Evolutionary conservation across 1,140 invertebrate species (phyloP).

Genomic region (Solenopsis fugax): DNA sequence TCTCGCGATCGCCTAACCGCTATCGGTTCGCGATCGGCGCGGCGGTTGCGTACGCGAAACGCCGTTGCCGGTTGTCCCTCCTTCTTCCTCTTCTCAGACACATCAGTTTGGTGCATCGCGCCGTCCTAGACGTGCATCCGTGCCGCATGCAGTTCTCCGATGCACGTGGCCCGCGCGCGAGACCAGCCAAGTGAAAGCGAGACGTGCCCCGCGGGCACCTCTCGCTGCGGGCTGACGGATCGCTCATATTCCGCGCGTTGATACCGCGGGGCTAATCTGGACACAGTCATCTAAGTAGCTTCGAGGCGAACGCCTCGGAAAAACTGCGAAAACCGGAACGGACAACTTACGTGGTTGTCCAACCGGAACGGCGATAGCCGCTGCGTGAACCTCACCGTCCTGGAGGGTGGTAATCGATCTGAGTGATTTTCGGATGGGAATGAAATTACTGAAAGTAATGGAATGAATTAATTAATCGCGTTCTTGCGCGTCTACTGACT

Average conservation of each 20-base stretch:
- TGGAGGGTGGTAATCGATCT: constrained; percentile 13
- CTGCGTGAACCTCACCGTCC: not conserved
- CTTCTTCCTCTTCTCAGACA: not conserved
- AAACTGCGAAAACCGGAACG: constrained; percentile 41
- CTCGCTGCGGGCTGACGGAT: constrained; percentile 18
- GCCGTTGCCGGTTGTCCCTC: not conserved
- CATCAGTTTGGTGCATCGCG: not conserved
- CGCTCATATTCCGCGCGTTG: constrained; percentile 3
- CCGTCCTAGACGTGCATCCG: not conserved
- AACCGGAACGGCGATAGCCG: constrained; percentile 3
- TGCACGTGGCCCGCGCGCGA: constrained; percentile 35
- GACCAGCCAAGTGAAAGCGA: constrained; percentile 46
- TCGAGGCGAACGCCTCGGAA: not conserved
- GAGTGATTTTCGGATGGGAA: not conserved
- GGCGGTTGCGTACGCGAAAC: not conserved
- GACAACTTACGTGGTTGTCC: constrained; percentile 18
- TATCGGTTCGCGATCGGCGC: not conserved
- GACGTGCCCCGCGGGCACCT: constrained; percentile 7
- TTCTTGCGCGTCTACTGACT: too few species aligned
- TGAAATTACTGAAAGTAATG: not conserved
- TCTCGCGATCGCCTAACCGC: not conserved
- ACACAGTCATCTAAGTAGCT: constrained; percentile 1
- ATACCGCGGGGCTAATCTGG: constrained; percentile 36
- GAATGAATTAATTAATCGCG: not conserved
- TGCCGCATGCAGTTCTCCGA: not conserved